Percentiles rank a stretch among this genome's conserved stretches.
Evolutionary conservation across 92 coral and sea anemone species (phyloP).

Genomic region (Virgularia gustaviana): DNA sequence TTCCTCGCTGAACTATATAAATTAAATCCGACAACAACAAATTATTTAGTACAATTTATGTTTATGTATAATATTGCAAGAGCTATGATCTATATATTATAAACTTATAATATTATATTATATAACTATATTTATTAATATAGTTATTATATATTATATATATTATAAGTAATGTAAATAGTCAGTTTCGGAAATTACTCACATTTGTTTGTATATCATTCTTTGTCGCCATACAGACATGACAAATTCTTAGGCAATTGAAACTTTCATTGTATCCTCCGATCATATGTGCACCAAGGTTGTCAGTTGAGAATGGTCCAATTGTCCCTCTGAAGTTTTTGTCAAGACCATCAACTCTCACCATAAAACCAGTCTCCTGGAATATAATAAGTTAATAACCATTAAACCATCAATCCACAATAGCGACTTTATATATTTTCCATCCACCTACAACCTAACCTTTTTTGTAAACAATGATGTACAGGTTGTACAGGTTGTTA

Average conservation of each 20-base stretch:
- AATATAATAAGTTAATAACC: background rate
- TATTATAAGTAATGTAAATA: background rate
- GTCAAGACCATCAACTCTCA: constrained; percentile 45
- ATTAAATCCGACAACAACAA: too few relatives aligned
- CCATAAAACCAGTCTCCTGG: constrained; percentile 48
- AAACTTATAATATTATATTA: too few relatives aligned
- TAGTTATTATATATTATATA: background rate
- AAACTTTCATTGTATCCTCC: constrained; percentile 63
- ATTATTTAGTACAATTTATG: too few relatives aligned
- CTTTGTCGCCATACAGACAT: constrained; percentile 69
- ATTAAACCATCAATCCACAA: too few relatives aligned
- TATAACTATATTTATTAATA: too few relatives aligned
- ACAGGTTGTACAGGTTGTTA: too few relatives aligned
- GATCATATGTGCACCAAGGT: constrained; percentile 67
- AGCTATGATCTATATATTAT: too few relatives aligned
- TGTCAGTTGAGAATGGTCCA: constrained; percentile 62
- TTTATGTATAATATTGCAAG: too few relatives aligned
- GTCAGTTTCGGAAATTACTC: background rate
- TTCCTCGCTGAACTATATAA: constrained; percentile 43
- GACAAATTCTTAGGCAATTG: constrained; percentile 52
- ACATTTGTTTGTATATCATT: constrained; percentile 59
- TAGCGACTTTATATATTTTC: too few relatives aligned
- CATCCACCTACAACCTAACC: too few relatives aligned
- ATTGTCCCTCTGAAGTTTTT: constrained; percentile 55
- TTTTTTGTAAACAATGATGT: too few relatives aligned